A percentile compares a stretch with the other conserved stretches of the same genome.
Conservation (phyloP, 2,888 invertebrate species). For the Yponomeuta sedellus region DNA sequence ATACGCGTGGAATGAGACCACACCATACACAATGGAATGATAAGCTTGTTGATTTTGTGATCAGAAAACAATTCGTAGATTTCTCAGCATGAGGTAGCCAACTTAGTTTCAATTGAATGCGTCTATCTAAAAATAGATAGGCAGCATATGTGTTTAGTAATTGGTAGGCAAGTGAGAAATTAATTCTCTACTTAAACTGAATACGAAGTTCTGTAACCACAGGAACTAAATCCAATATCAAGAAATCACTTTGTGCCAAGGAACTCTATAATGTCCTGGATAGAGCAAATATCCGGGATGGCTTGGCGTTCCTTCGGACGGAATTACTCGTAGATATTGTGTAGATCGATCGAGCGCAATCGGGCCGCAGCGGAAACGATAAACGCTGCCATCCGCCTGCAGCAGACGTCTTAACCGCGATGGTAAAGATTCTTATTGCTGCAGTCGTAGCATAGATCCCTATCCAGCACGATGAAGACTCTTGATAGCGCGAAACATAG, state of each 20-base stretch:
- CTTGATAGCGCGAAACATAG: no score
- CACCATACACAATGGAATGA: neutral
- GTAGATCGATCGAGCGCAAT: slow-evolving; percentile 9
- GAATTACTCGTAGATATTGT: neutral
- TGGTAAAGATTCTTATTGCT: neutral
- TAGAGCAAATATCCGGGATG: neutral
- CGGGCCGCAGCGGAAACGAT: slow-evolving; percentile 19
- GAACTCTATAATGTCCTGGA: neutral
- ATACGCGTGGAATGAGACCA: no score
- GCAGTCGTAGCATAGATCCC: no score
- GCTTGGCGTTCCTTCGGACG: neutral
- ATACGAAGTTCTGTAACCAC: no score
- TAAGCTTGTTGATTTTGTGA: neutral
- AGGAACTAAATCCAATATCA: no score
- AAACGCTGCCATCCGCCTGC: slow-evolving; percentile 18
- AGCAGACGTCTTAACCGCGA: slow-evolving; percentile 13
- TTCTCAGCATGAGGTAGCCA: neutral
- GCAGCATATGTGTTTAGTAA: no score
- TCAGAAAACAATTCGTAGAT: neutral
- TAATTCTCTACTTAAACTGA: no score
- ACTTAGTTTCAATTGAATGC: no score
- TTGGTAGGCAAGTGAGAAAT: no score
- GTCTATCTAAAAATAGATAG: no score
- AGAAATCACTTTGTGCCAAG: neutral
- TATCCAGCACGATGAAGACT: no score